These are phyloP conservation scores for Oedothorax gibbosus DNA, from an alignment of 1,140 invertebrate species.

Conservation along the genomic window DNA sequence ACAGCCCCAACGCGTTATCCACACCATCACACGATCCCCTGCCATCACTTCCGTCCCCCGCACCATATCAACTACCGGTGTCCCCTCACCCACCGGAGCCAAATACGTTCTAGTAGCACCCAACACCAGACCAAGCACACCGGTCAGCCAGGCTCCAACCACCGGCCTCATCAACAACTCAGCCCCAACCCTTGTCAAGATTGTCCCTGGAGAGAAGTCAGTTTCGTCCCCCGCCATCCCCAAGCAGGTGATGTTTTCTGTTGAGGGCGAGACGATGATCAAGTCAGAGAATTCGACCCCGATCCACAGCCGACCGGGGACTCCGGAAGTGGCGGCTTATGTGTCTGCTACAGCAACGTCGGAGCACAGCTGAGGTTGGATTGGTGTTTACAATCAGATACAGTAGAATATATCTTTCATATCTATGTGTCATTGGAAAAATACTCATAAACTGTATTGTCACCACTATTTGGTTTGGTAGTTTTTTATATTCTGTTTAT, in stretches of 20 bases:
- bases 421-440: too few species aligned
- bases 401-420: too few species aligned
- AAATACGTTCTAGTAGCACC: conserved; percentile 68
- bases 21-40: conserved; percentile 42
- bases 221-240: conserved; percentile 38
- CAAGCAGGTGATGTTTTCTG: conserved; percentile 56
- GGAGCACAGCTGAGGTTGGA: conserved; percentile 19
- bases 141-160: conserved; percentile 58
- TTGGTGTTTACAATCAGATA: background rate
- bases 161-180: conserved; percentile 26
- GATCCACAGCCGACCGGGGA: conserved; percentile 32
- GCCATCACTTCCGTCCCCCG: conserved; percentile 63
- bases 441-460: too few species aligned
- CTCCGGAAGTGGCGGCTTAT: conserved; percentile 53
- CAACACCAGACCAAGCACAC: conserved; percentile 63
- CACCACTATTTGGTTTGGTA: too few species aligned
- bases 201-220: conserved; percentile 48
- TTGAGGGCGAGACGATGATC: background rate
- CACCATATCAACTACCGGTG: conserved; percentile 63
- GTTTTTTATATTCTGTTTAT: too few species aligned
- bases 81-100: conserved; percentile 62
- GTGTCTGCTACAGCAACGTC: conserved; percentile 37
- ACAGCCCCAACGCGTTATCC: conserved; percentile 22
- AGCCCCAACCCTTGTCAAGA: conserved; percentile 60
- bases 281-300: conserved; percentile 38